Base-by-base conservation (phyloP, 2,113 vertebrate genomes). In the Pterophyllum scalare region DNA sequence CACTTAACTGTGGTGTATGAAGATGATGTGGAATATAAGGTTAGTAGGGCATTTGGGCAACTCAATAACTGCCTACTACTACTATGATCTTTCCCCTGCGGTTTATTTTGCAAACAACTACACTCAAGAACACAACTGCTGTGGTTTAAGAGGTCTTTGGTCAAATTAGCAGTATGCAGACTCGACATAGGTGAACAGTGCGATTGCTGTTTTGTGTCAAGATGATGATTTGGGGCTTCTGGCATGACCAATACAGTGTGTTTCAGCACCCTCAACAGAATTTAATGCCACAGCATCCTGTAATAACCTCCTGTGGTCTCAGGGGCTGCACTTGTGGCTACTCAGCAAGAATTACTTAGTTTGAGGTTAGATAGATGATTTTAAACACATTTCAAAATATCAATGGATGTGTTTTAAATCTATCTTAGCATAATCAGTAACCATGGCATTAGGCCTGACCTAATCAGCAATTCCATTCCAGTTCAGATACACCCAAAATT, bases 391-490 rank as follows among this genome's bases (percentile, higher is more conserved):
- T 84, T 84, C 57, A 82, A 78, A 78, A 20, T 52, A 74, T 54
- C 54, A 40, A 52, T 31, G 19, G 82, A 83, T 72, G 52, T 2
- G 2, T 76, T 82, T 86, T 74, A 75, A 64, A 90, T 78, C 33
- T 26, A 26, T 86, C 84, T 82, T 33, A 26, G 38, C 7, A 67
- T 57, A 54, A 82, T 83, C 43, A 38, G 19, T 77, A 84, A 82
- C n/a, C 11, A 61, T 26, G 12, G 79, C 46, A 31, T 28, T 31
- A 64, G 12, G 49, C 54, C 46, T 72, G 57, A 84, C 77, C 83
- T 62, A 28, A 81, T 49, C 38, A 81, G 40, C 22, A 58, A 87
- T 78, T 43, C 20, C 60, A 82, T 87, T 88, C 20, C 35, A 70
- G 28, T 81, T 60, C 46, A 3, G 59, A 75, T 84, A 33, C 8